A percentile compares a stretch with the other conserved stretches of the same genome.
Evolutionary conservation across 2,797 vertebrate species (phyloP).

Genomic region (Gallinago solitaria): DNA sequence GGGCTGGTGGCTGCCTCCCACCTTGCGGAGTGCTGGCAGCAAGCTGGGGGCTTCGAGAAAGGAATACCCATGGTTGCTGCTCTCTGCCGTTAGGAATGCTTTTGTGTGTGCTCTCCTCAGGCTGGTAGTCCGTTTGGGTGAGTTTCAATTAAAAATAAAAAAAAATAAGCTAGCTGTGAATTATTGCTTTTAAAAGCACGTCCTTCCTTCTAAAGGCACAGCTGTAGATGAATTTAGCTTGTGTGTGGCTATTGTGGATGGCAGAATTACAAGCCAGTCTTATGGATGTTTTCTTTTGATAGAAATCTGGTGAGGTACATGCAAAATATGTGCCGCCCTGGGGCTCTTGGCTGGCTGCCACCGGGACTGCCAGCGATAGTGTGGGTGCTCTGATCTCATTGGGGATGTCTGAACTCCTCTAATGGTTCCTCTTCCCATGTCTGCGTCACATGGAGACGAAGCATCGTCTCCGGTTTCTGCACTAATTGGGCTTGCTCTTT

Average conservation of each 20-base stretch:
- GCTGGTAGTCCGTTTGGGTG: not conserved
- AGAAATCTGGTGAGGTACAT: conserved; percentile 38
- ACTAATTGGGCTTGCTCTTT: not conserved
- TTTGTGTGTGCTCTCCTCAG: not conserved
- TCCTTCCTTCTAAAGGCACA: conserved; percentile 34
- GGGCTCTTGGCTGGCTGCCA: conserved; percentile 19
- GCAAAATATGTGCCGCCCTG: conserved; percentile 37
- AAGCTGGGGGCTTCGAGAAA: not conserved
- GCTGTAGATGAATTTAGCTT: conserved; percentile 38
- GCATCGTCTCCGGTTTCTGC: not conserved
- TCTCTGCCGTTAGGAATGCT: not conserved
- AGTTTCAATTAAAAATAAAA: not conserved
- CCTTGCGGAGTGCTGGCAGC: not conserved
- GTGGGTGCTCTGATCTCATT: conserved; percentile 15
- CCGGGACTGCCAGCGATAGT: not conserved
- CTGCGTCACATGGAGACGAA: conserved; percentile 9
- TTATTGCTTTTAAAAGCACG: conserved; percentile 51
- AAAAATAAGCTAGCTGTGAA: not conserved
- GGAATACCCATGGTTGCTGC: not conserved
- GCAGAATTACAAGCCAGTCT: conserved; percentile 42
- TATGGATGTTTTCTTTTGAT: conserved; percentile 58
- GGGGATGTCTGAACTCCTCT: not conserved
- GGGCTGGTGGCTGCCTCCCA: not conserved
- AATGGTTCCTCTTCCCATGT: not conserved
- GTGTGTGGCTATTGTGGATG: conserved; percentile 52